Conservation (phyloP, 2,797 vertebrate species). For the Ceryle rudis region DNA sequence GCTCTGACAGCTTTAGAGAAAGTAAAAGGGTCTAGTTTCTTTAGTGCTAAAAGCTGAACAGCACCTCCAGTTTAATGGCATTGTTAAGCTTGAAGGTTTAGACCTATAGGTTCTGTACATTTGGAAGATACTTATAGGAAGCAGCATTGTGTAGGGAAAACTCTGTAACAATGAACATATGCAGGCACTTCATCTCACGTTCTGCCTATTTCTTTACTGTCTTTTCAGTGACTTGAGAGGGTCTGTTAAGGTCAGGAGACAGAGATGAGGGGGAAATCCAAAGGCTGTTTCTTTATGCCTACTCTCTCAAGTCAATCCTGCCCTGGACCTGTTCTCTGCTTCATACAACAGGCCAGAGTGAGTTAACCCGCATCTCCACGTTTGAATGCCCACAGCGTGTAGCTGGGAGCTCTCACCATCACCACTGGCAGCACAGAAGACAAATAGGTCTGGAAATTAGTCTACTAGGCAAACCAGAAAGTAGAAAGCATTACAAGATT, state of each 20-base stretch:
- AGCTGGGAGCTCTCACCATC: neutral
- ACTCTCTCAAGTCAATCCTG: neutral
- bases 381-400: neutral
- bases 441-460: neutral
- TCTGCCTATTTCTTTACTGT: neutral
- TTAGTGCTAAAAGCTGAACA: neutral
- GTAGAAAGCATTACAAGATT: neutral
- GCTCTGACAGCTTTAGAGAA: neutral
- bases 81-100: neutral
- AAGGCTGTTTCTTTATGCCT: neutral
- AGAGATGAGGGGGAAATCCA: neutral
- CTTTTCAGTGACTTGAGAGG: neutral
- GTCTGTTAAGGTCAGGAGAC: neutral
- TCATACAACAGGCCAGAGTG: neutral
- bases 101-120: neutral
- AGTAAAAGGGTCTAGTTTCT: neutral
- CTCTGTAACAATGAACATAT: neutral
- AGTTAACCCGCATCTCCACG: neutral
- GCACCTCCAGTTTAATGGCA: neutral
- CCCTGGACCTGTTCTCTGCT: neutral
- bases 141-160: neutral
- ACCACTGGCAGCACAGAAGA: neutral
- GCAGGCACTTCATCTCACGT: neutral
- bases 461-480: neutral
- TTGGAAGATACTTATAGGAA: neutral